Evolutionary conservation across 1,140 invertebrate species (phyloP), one percentile per base, ranked within the genome.

Genomic region (Trichoplusia ni): DNA sequence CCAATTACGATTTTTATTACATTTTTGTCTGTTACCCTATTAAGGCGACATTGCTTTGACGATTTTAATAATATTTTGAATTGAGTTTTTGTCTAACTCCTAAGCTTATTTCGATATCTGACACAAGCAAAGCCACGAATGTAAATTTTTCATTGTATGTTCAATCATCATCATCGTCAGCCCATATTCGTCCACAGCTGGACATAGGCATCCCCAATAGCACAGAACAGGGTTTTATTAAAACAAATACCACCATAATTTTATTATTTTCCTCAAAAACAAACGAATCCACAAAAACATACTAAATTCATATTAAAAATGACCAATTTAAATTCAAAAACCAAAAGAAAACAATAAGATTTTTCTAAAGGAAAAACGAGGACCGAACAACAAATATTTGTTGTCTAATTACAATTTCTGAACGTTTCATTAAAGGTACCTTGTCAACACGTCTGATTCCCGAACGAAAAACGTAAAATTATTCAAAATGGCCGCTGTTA

Each of bases 381-480:
- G 62, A 44, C 35, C 29, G 44, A 53, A 58, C 21, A 35, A 16
- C 51, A 47, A 54, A 59, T 44, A 58, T 58, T 58, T 58, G 54
- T 31, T 23, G 11, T 19, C 51, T 58, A 58, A 58, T 58, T 58
- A 58, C 38, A 58, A 44, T 42, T 58, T 58, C 23, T 27, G 27
- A 58, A 58, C 18, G 53, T 75, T 75, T 72, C 73, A 75, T 75
- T 75, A 72, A 47, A 31, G 58, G 54, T 58, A 44, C 54, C 23
- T 35, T 64, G 69, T 72, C 66, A 75, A 75, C 69, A 72, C 21
- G 56, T 19, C 62, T 27, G 59, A 35, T 46, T 31, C 21, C 47
- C 54, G 38, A 64, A 65, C 11, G 66, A 49, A 56, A 64, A 66
- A 66, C 51, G 31, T 60, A 33, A 65, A 71, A 67, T 63, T 65